Percentiles rank a stretch among this genome's conserved stretches.
Conservation (phyloP, 2,797 vertebrate genomes). For the Carduelis carduelis region DNA sequence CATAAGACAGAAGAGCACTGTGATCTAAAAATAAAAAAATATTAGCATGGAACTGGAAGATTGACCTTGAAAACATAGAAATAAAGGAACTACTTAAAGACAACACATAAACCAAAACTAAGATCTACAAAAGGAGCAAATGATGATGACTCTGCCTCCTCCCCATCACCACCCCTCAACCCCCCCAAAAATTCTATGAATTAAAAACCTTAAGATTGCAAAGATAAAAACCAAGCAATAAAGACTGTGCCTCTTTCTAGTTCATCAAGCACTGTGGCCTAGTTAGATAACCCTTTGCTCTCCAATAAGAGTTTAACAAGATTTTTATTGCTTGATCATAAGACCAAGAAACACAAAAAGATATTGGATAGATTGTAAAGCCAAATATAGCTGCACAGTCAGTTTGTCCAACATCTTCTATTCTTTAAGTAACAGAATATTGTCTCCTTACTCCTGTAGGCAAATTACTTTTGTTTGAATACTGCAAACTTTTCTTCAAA, state of each 20-base stretch:
- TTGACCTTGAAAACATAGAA: neutral
- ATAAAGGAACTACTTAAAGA: neutral
- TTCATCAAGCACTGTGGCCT: neutral
- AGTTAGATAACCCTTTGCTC: neutral
- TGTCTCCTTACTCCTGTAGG: neutral
- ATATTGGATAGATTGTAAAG: neutral
- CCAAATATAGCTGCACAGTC: neutral
- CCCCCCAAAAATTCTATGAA: neutral
- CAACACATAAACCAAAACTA: neutral
- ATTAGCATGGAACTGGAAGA: neutral
- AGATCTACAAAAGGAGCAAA: neutral
- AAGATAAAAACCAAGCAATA: neutral
- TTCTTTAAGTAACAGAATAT: neutral
- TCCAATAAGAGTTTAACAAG: neutral
- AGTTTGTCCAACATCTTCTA: neutral
- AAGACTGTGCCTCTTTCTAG: neutral
- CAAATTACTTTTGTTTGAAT: neutral
- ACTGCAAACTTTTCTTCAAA: neutral
- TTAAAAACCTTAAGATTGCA: neutral
- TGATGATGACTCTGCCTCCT: neutral
- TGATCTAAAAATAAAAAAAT: neutral
- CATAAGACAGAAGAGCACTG: neutral
- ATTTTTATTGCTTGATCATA: neutral
- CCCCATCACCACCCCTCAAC: rapidly evolving
- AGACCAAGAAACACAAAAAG: neutral